phyloP scores from a whole-genome alignment of 2,113 vertebrate genomes.

The Saccopteryx leptura region DNA sequence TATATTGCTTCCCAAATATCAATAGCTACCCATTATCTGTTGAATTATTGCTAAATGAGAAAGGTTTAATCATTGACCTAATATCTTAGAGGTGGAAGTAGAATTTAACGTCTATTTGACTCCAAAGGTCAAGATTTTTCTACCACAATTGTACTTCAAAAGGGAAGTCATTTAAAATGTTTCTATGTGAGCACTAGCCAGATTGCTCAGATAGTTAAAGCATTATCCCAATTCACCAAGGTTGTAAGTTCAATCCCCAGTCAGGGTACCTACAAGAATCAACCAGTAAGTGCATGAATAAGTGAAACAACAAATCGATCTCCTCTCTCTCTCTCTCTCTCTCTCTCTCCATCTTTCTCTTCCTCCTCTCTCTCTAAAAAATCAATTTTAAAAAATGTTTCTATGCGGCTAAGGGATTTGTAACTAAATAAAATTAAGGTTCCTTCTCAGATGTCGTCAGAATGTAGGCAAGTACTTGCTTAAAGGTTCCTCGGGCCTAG shows the following conservation, averaged over 20 bases:
- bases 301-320: too few relatives aligned
- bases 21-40: neutral
- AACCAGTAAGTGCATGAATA: neutral
- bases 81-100: neutral
- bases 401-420: too few relatives aligned
- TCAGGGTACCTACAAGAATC: neutral
- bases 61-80: constrained; percentile 13
- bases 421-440: too few relatives aligned
- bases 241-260: neutral
- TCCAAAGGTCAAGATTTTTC: neutral
- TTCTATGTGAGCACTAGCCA: neutral
- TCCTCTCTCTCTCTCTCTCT: neutral
- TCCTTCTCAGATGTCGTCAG: neutral
- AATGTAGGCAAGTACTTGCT: neutral
- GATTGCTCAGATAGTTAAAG: neutral
- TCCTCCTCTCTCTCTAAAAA: neutral
- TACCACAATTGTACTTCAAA: neutral
- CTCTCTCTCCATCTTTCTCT: neutral
- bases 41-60: neutral
- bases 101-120: neutral
- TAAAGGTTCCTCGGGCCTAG: neutral
- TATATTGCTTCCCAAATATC: neutral
- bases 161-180: neutral
- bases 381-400: neutral
- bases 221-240: neutral